These are phyloP conservation scores for Microplitis manilae DNA, from an alignment of 2,888 invertebrate genomes.

Conservation along the genomic window DNA sequence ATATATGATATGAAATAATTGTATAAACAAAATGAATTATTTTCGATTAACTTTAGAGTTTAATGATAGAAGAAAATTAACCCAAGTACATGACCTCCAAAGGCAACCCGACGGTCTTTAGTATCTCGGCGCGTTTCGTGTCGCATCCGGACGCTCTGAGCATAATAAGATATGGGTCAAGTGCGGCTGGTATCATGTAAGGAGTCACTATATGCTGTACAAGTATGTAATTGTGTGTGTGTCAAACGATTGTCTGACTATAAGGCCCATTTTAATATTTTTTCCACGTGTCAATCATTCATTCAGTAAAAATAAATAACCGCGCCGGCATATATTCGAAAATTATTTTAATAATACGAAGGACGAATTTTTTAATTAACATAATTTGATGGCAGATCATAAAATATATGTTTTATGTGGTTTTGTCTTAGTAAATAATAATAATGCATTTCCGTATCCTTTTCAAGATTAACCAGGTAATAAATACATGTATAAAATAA, in stretches of 20 bases:
- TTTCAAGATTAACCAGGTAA: neutral
- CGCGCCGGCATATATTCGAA: constrained; percentile 4
- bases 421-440: neutral
- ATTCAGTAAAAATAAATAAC: neutral
- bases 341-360: constrained; percentile 8
- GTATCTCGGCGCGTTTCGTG: constrained; percentile 49
- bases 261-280: neutral
- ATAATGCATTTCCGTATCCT: constrained; percentile 22
- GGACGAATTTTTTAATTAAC: neutral
- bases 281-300: constrained; percentile 3
- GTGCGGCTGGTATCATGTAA: constrained; percentile 69
- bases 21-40: constrained; percentile 7
- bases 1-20: neutral
- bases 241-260: constrained; percentile 17
- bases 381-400: neutral
- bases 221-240: neutral
- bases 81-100: constrained; percentile 32
- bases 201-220: constrained; percentile 46
- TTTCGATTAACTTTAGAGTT: constrained; percentile 1
- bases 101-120: constrained; percentile 39
- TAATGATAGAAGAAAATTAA: constrained; percentile 19
- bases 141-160: constrained; percentile 68
- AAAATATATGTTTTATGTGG: neutral
- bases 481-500: neutral
- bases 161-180: constrained; percentile 71